These are phyloP conservation scores for Belonocnema kinseyi DNA, from an alignment of 1,140 invertebrate species.

Conservation along the genomic window DNA sequence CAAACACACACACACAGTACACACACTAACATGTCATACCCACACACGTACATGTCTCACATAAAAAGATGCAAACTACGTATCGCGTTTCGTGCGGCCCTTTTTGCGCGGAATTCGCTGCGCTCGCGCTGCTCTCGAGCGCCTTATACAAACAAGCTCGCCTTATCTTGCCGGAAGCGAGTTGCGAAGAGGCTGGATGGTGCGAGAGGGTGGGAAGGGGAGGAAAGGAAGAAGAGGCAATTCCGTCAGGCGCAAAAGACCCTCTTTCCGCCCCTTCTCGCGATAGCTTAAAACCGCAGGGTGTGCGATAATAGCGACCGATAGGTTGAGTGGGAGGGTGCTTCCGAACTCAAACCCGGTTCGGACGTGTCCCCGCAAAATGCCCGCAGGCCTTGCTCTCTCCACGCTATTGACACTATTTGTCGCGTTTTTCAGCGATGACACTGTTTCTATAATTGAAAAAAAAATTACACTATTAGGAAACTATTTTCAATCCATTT, in stretches of 20 bases:
- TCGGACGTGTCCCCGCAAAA: slow-evolving; percentile 44
- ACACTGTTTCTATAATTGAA: too few relatives aligned
- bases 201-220: slow-evolving; percentile 42
- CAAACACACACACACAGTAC: neutral
- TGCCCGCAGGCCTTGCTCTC: too few relatives aligned
- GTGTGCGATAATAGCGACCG: slow-evolving; percentile 66
- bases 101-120: slow-evolving; percentile 49
- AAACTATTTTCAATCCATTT: too few relatives aligned
- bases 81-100: slow-evolving; percentile 38
- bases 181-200: slow-evolving; percentile 45
- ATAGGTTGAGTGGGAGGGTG: slow-evolving; percentile 58
- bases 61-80: slow-evolving; percentile 45
- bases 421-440: too few relatives aligned
- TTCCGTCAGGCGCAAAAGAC: slow-evolving; percentile 51
- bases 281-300: slow-evolving; percentile 67
- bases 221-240: slow-evolving; percentile 50
- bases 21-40: neutral
- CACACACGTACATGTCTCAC: neutral
- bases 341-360: slow-evolving; percentile 50
- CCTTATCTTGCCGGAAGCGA: slow-evolving; percentile 62
- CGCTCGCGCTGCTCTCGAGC: slow-evolving; percentile 39
- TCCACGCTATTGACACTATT: too few relatives aligned
- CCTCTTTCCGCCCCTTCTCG: slow-evolving; percentile 41
- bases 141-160: slow-evolving; percentile 61
- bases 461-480: too few relatives aligned